phyloP scores from a whole-genome alignment of 1,140 invertebrate species.

The Drosophila orosa region DNA sequence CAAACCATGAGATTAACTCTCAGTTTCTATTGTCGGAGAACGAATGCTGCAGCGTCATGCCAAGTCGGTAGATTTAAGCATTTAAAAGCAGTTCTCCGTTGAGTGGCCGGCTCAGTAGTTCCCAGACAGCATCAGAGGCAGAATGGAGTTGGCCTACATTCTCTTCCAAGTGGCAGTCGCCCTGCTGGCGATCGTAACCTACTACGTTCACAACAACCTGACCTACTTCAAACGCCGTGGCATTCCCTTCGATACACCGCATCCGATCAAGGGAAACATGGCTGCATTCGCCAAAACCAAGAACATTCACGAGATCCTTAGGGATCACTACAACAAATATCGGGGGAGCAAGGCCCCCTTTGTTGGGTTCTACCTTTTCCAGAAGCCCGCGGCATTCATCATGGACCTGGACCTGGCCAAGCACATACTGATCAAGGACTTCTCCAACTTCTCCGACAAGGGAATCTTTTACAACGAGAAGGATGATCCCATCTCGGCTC shows the following conservation, averaged over 20 bases:
- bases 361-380: constrained; percentile 79
- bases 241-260: constrained; percentile 72
- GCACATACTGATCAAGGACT: constrained; percentile 86
- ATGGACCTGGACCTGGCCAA: constrained; percentile 87
- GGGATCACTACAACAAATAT: constrained; percentile 73
- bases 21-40: neutral
- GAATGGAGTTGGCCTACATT: constrained; percentile 40
- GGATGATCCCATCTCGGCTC: constrained; percentile 84
- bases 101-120: neutral
- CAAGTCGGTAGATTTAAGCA: constrained; percentile 2
- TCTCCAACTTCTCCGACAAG: constrained; percentile 85
- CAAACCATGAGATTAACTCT: constrained; percentile 23
- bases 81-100: constrained; percentile 24
- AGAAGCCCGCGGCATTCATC: constrained; percentile 84
- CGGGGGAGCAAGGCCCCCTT: constrained; percentile 59
- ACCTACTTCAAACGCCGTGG: constrained; percentile 76
- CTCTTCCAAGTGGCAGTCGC: constrained; percentile 44
- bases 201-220: constrained; percentile 19
- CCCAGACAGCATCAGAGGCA: neutral
- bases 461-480: constrained; percentile 84
- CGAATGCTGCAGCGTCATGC: constrained; percentile 14
- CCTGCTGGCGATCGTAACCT: constrained; percentile 31
- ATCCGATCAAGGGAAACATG: constrained; percentile 70
- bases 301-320: constrained; percentile 14
- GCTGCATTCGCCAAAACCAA: constrained; percentile 2